Conservation (phyloP, 1,140 invertebrate genomes). For the Lepidurus arcticus region DNA sequence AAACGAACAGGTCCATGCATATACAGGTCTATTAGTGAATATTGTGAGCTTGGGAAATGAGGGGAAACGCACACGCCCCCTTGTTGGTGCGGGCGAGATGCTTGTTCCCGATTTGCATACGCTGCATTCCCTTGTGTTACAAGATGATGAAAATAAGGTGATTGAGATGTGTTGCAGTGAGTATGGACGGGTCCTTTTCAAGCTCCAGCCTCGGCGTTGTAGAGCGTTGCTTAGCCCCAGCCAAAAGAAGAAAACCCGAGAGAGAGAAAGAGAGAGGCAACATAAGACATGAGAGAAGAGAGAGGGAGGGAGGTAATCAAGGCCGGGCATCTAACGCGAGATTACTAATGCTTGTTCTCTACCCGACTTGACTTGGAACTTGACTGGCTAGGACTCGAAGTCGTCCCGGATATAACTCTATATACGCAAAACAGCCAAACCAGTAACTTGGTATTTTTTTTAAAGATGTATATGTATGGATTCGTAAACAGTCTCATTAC, state of each 20-base stretch:
- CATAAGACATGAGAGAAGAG: neutral
- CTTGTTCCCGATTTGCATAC: constrained; percentile 18
- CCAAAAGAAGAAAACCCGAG: neutral
- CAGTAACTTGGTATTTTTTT: neutral
- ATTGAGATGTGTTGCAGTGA: neutral
- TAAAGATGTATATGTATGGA: neutral
- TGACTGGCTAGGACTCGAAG: neutral
- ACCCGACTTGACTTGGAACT: neutral
- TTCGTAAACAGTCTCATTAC: neutral
- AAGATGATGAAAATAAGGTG: constrained; percentile 22
- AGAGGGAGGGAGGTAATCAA: constrained; percentile 21
- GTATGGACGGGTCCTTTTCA: neutral
- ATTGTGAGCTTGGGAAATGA: neutral
- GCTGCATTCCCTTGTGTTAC: constrained; percentile 10
- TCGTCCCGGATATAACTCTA: constrained; percentile 18
- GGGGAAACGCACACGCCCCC: constrained; percentile 7
- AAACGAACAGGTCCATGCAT: neutral
- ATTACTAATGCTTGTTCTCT: constrained; percentile 22
- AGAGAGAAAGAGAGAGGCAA: constrained; percentile 8
- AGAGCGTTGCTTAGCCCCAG: neutral
- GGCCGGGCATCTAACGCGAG: constrained; percentile 16
- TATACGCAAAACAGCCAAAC: neutral
- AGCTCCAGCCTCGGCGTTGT: too few species aligned
- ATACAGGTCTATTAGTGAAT: constrained; percentile 19
- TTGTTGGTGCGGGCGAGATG: constrained; percentile 20